These are phyloP conservation scores for Scrobipalpa atriplicella DNA, from an alignment of 2,888 invertebrate species.

Conservation along the genomic window DNA sequence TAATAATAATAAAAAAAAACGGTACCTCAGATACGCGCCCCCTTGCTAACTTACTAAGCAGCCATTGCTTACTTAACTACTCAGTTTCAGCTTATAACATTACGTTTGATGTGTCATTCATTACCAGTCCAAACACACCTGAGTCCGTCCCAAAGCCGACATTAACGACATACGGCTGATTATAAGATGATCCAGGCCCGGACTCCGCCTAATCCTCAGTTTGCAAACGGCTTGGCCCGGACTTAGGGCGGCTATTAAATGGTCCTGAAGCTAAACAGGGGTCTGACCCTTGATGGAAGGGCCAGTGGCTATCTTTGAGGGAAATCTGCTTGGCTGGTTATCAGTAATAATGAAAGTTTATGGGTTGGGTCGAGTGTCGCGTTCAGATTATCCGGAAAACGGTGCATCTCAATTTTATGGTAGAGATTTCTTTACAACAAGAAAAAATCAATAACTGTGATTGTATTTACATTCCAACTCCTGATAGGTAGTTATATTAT, in stretches of 20 bases:
- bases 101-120: constrained; percentile 20
- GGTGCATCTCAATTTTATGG: no score
- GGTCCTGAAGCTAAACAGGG: constrained; percentile 38
- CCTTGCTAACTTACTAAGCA: neutral
- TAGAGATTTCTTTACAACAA: no score
- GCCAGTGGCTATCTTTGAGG: constrained; percentile 19
- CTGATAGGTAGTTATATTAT: no score
- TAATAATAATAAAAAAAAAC: no score
- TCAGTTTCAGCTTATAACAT: constrained; percentile 14
- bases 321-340: constrained; percentile 14
- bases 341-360: constrained; percentile 21
- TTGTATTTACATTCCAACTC: no score
- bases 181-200: constrained; percentile 48
- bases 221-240: constrained; percentile 31
- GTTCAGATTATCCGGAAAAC: constrained; percentile 1
- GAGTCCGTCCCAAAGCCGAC: constrained; percentile 38
- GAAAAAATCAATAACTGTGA: no score
- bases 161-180: constrained; percentile 42
- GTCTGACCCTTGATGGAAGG: constrained; percentile 16
- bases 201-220: constrained; percentile 45
- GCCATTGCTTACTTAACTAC: neutral
- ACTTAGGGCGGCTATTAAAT: constrained; percentile 44
- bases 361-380: constrained; percentile 11
- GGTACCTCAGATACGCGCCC: no score
- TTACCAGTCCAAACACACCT: constrained; percentile 28